Evolutionary conservation across 2,888 invertebrate genomes (phyloP), one percentile per base, ranked within the genome.

Genomic region (Lasioglossum calceatum): DNA sequence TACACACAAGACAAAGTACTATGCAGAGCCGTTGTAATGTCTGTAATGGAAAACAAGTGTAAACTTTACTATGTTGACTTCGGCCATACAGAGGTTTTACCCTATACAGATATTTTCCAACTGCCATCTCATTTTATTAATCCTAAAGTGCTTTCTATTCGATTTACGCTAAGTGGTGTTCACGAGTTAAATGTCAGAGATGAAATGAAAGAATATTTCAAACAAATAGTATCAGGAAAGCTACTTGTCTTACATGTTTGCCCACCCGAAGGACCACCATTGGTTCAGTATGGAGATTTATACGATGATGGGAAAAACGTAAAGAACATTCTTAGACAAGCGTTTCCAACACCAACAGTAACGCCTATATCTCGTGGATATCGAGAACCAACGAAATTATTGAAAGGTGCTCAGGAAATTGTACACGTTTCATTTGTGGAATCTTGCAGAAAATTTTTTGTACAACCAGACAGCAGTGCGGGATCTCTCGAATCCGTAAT

Each of bases 41-140:
- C 97, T 90, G 96, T 97, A 71, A 97, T 97, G 61, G 97, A 97
- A 84, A 97, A 97, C 36, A 96, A 97, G 77, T 98, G 97, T 93
- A 97, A 97, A 95, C 96, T 98, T 8, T 97, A 97, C 92, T 98
- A 97, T 94, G 97, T 98, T 50, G 98, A 98, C 94, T 98, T 97
- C 94, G 98, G 98, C 47, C 97, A 98, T 93, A 97, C 97, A 10
- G 98, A 98, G 95, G 95, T 97, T 92, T 96, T 98, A 19, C 96
- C 97, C 0, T 97, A 97, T 87, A 96, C 97, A 89, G 97, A 97
- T 90, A 96, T 98, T 76, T 98, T 96, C 94, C 97, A 97, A 94
- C 97, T 98, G 90, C 98, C 98, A 0, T 96, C 97, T 84, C 97
- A 97, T 92, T 97, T 97, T 95, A 96, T 98, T 2, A 96, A 97